A percentile compares a stretch with the other conserved stretches of the same genome.
Conservation (phyloP, 2,888 invertebrate genomes). For the Agrochola litura region DNA sequence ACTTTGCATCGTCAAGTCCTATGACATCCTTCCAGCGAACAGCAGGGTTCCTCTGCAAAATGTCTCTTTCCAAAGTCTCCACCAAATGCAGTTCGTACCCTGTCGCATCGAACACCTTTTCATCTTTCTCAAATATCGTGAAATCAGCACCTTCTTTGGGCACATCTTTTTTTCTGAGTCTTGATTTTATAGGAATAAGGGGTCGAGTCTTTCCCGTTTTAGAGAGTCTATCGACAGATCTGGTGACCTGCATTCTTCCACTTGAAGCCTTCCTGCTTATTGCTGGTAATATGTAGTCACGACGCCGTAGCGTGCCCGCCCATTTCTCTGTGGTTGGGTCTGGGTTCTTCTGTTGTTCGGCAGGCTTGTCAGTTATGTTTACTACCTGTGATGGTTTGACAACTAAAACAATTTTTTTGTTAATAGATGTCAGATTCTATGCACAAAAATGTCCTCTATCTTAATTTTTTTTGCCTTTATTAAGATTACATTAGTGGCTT, state of each 20-base stretch:
- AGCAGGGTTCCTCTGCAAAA: conserved; percentile 95
- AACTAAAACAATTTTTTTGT: conserved; percentile 74
- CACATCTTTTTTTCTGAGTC: conserved; percentile 78
- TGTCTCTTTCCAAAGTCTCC: conserved; percentile 96
- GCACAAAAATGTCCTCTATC: background rate
- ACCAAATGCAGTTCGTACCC: conserved; percentile 95
- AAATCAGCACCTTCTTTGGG: conserved; percentile 82
- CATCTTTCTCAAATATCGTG: conserved; percentile 83
- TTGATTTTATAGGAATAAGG: conserved; percentile 82
- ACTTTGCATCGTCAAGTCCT: conserved; percentile 93
- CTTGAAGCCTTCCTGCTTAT: conserved; percentile 88
- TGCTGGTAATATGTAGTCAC: conserved; percentile 92
- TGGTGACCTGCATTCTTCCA: conserved; percentile 78
- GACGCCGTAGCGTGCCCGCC: conserved; percentile 92
- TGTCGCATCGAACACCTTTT: conserved; percentile 91
- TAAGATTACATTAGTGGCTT: background rate
- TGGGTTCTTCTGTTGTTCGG: conserved; percentile 79
- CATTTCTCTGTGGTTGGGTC: conserved; percentile 91
- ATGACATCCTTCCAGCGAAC: conserved; percentile 95
- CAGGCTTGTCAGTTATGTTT: conserved; percentile 75
- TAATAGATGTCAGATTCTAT: background rate
- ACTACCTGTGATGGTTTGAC: conserved; percentile 83
- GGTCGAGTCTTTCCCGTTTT: conserved; percentile 74
- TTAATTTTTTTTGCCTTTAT: background rate
- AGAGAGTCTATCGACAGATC: conserved; percentile 86